Conservation (phyloP, 2,888 invertebrate genomes). For the Drosophila stalkeri region DNA sequence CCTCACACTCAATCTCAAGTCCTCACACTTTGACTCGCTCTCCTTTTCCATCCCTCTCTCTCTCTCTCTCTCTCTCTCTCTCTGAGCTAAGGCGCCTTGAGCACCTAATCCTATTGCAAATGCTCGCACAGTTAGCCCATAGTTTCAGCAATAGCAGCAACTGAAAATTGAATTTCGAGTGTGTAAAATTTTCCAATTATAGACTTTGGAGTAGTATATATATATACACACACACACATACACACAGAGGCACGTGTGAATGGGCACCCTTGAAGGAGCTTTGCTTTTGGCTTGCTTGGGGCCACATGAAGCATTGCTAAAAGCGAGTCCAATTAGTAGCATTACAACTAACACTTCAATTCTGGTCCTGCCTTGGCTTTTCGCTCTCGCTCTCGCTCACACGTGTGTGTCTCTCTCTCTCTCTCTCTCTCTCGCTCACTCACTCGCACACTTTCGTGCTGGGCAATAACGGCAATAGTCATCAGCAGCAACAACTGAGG, state of each 20-base stretch:
- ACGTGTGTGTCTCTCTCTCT: too few relatives aligned
- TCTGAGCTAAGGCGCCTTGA: background rate
- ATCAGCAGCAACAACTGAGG: constrained; percentile 55
- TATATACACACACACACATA: constrained; percentile 23
- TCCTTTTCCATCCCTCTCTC: background rate
- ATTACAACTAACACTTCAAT: constrained; percentile 82
- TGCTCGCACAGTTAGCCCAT: constrained; percentile 42
- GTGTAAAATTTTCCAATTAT: constrained; percentile 80
- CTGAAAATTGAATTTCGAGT: constrained; percentile 76
- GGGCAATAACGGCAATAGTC: constrained; percentile 80
- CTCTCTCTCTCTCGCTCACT: background rate
- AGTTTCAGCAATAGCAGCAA: constrained; percentile 38
- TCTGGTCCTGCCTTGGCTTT: constrained; percentile 48
- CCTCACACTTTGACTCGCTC: background rate
- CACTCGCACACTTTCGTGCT: constrained; percentile 16
- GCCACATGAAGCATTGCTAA: constrained; percentile 72
- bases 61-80: background rate
- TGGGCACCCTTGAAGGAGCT: constrained; percentile 59
- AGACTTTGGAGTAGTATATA: constrained; percentile 57
- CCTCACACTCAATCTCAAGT: background rate
- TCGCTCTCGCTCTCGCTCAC: background rate
- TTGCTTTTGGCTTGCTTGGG: constrained; percentile 54
- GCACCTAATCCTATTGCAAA: constrained; percentile 32
- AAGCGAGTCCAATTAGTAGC: constrained; percentile 83
- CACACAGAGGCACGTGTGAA: constrained; percentile 25